Percentiles rank a stretch among this genome's conserved stretches.
Evolutionary conservation across 2,888 invertebrate genomes (phyloP).

Genomic region (Aphelenchoides bicaudatus): DNA sequence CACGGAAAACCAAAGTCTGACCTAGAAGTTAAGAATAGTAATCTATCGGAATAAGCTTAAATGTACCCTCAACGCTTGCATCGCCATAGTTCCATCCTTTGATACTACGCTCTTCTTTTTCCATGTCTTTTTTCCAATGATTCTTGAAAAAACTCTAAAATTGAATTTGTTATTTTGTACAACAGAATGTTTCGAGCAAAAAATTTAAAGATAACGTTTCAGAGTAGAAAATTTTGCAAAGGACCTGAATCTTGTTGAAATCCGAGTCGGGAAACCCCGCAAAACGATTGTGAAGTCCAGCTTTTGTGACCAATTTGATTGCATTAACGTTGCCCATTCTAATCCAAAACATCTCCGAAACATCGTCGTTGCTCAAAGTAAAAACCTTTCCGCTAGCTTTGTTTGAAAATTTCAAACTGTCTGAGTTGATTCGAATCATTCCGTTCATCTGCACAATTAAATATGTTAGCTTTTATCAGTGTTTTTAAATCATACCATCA

Average conservation of each 20-base stretch:
- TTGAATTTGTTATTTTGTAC: conserved; percentile 76
- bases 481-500: not conserved
- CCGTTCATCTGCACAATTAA: conserved; percentile 85
- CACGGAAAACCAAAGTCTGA: conserved; percentile 50
- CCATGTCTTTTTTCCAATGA: conserved; percentile 75
- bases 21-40: conserved; percentile 31
- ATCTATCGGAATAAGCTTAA: too few relatives aligned
- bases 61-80: conserved; percentile 79
- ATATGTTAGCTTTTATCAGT: conserved; percentile 11
- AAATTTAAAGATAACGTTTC: not conserved
- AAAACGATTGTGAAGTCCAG: conserved; percentile 83
- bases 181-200: not conserved
- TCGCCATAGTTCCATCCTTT: conserved; percentile 99
- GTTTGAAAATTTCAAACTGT: conserved; percentile 86
- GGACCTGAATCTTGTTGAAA: not conserved
- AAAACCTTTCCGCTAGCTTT: conserved; percentile 81
- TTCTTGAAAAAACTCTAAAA: conserved; percentile 79
- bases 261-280: conserved; percentile 78
- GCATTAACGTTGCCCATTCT: conserved; percentile 86
- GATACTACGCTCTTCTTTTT: conserved; percentile 84
- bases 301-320: conserved; percentile 80
- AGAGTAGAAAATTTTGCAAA: not conserved
- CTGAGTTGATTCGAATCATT: conserved; percentile 83
- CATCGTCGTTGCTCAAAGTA: conserved; percentile 73
- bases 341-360: conserved; percentile 86